Percentiles rank a stretch among this genome's conserved stretches.
These are phyloP conservation scores for Polietes domitor DNA, from an alignment of 2,888 invertebrate species.

Conservation along the genomic window DNA sequence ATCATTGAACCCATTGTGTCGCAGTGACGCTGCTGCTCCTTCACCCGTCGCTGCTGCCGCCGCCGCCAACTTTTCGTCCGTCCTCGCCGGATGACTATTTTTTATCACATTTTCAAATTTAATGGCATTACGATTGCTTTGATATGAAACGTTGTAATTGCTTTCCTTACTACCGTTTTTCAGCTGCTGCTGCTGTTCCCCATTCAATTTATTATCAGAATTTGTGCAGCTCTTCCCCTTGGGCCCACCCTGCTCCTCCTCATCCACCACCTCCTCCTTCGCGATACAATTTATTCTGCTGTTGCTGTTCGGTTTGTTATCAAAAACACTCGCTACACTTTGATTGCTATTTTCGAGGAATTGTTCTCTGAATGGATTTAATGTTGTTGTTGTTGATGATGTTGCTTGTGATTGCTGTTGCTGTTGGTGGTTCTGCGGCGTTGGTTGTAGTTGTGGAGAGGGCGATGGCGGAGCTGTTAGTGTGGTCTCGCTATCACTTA, in stretches of 20 bases:
- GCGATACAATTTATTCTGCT: slow-evolving; percentile 37
- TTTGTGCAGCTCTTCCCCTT: neutral
- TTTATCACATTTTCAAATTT: slow-evolving; percentile 41
- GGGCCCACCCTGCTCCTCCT: slow-evolving; percentile 23
- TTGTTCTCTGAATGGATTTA: slow-evolving; percentile 38
- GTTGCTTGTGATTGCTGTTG: neutral
- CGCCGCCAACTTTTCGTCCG: neutral
- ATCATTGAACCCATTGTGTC: slow-evolving; percentile 38
- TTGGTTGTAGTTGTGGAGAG: neutral
- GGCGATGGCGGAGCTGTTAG: slow-evolving; percentile 48
- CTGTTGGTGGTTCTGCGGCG: neutral
- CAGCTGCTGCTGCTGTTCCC: slow-evolving; percentile 20
- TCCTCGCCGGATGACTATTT: neutral
- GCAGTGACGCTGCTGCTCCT: slow-evolving; percentile 37
- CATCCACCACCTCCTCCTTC: slow-evolving; percentile 20
- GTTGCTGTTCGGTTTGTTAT: slow-evolving; percentile 50
- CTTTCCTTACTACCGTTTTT: slow-evolving; percentile 13
- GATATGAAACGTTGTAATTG: slow-evolving; percentile 36
- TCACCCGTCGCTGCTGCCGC: neutral
- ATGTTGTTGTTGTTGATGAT: slow-evolving; percentile 56
- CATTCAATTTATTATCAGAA: slow-evolving; percentile 39
- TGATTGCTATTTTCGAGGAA: slow-evolving; percentile 57
- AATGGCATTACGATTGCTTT: slow-evolving; percentile 35
- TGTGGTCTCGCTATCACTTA: slow-evolving; percentile 73
- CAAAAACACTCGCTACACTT: neutral